A percentile compares a stretch with the other conserved stretches of the same genome.
Conservation (phyloP, 2,113 vertebrate species). For the Podarcis muralis region DNA sequence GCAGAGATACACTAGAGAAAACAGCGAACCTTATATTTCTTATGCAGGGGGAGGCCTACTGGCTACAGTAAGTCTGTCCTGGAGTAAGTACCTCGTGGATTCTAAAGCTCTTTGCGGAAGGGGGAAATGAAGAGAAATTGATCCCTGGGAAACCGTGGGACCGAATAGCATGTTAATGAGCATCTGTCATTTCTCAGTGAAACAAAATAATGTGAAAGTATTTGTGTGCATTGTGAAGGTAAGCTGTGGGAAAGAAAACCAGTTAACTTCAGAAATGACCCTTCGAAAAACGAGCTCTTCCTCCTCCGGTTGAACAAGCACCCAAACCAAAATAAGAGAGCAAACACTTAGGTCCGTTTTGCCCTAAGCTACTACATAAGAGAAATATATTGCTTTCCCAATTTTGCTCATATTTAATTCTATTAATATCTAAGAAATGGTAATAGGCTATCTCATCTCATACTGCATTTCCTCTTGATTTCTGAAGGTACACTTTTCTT, state of each 20-base stretch:
- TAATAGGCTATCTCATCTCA: neutral
- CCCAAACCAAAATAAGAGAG: neutral
- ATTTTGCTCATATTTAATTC: neutral
- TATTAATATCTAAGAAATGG: neutral
- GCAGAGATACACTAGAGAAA: neutral
- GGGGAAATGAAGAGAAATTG: neutral
- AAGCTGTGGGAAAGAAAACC: neutral
- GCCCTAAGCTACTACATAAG: neutral
- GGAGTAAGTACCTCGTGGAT: neutral
- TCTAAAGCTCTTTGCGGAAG: neutral
- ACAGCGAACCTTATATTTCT: neutral
- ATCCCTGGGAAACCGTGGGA: neutral
- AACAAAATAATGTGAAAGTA: neutral
- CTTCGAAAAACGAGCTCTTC: neutral
- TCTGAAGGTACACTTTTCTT: neutral
- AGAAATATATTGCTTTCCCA: too few species aligned
- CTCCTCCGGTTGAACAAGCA: neutral
- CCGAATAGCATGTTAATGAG: neutral
- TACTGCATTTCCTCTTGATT: neutral
- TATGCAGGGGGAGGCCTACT: neutral
- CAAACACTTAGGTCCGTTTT: neutral
- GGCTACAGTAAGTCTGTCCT: neutral
- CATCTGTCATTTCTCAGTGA: neutral
- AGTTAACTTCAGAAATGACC: neutral
- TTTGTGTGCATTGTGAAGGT: neutral